Base-by-base conservation (phyloP, 2,888 invertebrate genomes). In the Tachina grossa region DNA sequence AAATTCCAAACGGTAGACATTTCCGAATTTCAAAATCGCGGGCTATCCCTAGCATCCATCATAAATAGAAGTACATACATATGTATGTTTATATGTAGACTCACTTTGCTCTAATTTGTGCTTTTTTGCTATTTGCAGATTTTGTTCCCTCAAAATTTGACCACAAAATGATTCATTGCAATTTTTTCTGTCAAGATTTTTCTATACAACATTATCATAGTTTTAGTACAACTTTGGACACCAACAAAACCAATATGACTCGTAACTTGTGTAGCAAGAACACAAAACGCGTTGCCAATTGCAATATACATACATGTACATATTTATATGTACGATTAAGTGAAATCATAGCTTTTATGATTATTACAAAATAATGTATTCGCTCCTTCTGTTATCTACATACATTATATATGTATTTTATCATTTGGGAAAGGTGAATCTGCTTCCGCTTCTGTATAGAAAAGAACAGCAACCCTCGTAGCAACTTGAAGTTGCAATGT, bases 111-210 rank as follows among this genome's bases (percentile, higher is more conserved):
- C 31, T 31, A 55, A 45, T 8, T 45, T 57, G n/a, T 2, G 13
- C 43, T 8, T 2, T 39, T 1, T 13, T 57, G 39, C 45, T 61
- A 53, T 45, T 31, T 72, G 53, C 45, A 63, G 31, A 13, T 22
- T 45, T 41, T 53, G 55, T 45, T 82, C 53, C 74, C 68, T 75
- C 39, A 79, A 47, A 69, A 79, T 65, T 87, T 83, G 85, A 87
- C 87, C 87, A 83, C 87, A 87, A 88, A 84, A 87, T 84, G 83
- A 87, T 87, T 85, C 87, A 86, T 87, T 87, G 84, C 83, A 78
- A 78, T 84, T 51, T 82, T 80, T 76, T 65, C 57, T 80, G 63
- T 69, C 69, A 81, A 31, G 3, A 31, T 31, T 31, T 49, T 81
- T 74, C 71, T 72, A 47, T 63, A 51, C 61, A 66, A 74, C 74